A percentile compares a stretch with the other conserved stretches of the same genome.
Conservation (phyloP, 2,888 invertebrate species). For the Callosobruchus maculatus region DNA sequence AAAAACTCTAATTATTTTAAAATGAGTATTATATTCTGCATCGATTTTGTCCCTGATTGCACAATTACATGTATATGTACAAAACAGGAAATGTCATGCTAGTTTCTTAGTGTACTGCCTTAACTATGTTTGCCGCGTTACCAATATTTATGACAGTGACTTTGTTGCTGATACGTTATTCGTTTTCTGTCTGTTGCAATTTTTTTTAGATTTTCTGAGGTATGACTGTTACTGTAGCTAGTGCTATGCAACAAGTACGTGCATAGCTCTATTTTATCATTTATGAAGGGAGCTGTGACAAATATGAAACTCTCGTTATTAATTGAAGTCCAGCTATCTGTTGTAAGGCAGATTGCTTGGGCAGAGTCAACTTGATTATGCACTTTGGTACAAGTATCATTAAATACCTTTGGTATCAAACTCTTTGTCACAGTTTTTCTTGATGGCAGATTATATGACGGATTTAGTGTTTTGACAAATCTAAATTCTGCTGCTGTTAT, state of each 20-base stretch:
- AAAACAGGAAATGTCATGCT: constrained; percentile 9
- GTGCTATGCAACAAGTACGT: too few relatives aligned
- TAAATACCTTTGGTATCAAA: too few relatives aligned
- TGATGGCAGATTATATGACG: too few relatives aligned
- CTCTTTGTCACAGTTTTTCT: too few relatives aligned
- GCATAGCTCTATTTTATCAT: neutral
- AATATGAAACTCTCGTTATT: too few relatives aligned
- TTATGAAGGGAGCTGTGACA: too few relatives aligned
- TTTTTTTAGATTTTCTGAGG: constrained; percentile 12
- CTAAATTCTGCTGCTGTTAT: too few relatives aligned
- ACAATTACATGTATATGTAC: constrained; percentile 13
- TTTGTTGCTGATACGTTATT: constrained; percentile 11
- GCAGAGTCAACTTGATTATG: too few relatives aligned
- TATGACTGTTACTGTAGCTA: constrained; percentile 8
- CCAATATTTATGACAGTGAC: constrained; percentile 5
- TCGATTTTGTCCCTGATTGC: constrained; percentile 4
- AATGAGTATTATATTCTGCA: constrained; percentile 3
- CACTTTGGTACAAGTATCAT: too few relatives aligned
- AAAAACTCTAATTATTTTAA: constrained; percentile 10
- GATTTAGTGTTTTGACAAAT: too few relatives aligned
- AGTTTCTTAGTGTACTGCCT: constrained; percentile 6
- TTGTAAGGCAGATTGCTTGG: too few relatives aligned
- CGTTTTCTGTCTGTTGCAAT: constrained; percentile 3
- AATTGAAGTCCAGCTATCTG: too few relatives aligned
- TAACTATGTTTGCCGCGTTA: constrained; percentile 9